A percentile compares a stretch with the other conserved stretches of the same genome.
phyloP scores from a whole-genome alignment of 2,888 invertebrate species.

The Eilema caniola region DNA sequence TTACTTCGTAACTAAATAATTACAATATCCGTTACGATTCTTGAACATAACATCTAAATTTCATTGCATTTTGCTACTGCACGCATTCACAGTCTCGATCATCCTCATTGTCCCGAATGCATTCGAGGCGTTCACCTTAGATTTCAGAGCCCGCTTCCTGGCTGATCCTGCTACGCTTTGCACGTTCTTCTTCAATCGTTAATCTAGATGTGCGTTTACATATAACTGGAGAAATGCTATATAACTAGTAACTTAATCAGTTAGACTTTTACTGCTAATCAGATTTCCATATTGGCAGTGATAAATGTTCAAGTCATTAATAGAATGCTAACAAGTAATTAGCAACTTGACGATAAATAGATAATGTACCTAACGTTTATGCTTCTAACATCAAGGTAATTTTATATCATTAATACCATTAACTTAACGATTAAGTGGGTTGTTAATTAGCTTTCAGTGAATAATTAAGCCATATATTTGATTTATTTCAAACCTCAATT shows the following conservation, averaged over 20 bases:
- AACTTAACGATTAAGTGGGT: background rate
- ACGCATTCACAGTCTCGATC: too few species aligned
- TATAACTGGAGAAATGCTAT: constrained; percentile 31
- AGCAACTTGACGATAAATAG: constrained; percentile 39
- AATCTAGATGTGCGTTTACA: background rate
- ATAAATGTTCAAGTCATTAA: constrained; percentile 36
- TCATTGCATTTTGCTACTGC: background rate
- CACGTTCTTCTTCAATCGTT: background rate
- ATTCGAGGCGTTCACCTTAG: too few species aligned
- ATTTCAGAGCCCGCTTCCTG: too few species aligned
- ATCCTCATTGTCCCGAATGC: too few species aligned
- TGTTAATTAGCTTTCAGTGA: background rate
- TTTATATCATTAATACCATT: background rate
- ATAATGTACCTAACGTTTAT: constrained; percentile 6
- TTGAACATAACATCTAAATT: background rate
- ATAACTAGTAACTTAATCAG: constrained; percentile 45
- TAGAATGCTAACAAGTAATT: constrained; percentile 55
- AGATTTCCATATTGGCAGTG: constrained; percentile 40
- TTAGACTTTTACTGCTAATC: constrained; percentile 44
- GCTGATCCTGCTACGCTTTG: background rate
- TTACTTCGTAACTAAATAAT: background rate
- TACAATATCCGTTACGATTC: background rate
- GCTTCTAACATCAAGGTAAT: background rate
- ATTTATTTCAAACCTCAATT: too few species aligned
- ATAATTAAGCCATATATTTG: background rate